Percentiles rank a stretch among this genome's conserved stretches.
Conservation (phyloP, 2,113 vertebrate species). For the Paradoxurus hermaphroditus region DNA sequence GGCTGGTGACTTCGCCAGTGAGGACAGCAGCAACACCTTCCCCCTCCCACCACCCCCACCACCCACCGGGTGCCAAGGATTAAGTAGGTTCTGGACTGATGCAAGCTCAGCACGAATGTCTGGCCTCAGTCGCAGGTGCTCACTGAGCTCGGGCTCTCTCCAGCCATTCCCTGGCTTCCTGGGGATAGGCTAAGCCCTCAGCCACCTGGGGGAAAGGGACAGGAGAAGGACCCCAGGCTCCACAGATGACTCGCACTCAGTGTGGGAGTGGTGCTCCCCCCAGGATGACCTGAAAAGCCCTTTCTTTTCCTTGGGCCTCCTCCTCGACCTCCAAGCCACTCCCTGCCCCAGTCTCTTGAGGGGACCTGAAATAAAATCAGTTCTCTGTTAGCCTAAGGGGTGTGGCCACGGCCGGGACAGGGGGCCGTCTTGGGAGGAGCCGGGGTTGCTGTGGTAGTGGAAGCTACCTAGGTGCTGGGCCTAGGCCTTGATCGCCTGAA, state of each 20-base stretch:
- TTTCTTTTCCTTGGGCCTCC: not conserved
- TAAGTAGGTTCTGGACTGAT: not conserved
- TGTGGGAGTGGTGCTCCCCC: not conserved
- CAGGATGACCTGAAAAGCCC: too few species aligned
- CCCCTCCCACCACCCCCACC: too few species aligned
- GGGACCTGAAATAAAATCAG: conserved; percentile 24
- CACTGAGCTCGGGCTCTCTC: not conserved
- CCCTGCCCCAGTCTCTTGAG: not conserved
- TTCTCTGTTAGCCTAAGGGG: not conserved
- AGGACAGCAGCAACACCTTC: not conserved
- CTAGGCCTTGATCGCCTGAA: not conserved
- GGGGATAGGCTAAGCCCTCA: not conserved
- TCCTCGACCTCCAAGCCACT: not conserved
- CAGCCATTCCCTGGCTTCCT: not conserved
- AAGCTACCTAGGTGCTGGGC: not conserved
- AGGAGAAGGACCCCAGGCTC: not conserved
- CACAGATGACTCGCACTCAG: not conserved
- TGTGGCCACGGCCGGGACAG: not conserved
- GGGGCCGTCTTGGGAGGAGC: not conserved
- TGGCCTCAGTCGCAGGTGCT: not conserved
- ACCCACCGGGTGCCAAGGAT: not conserved
- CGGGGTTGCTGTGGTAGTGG: not conserved
- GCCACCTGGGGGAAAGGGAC: not conserved
- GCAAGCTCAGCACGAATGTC: not conserved
- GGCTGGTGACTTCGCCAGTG: not conserved